These are phyloP conservation scores for Ormyrus rosae DNA, from an alignment of 2,888 invertebrate species.

Conservation along the genomic window DNA sequence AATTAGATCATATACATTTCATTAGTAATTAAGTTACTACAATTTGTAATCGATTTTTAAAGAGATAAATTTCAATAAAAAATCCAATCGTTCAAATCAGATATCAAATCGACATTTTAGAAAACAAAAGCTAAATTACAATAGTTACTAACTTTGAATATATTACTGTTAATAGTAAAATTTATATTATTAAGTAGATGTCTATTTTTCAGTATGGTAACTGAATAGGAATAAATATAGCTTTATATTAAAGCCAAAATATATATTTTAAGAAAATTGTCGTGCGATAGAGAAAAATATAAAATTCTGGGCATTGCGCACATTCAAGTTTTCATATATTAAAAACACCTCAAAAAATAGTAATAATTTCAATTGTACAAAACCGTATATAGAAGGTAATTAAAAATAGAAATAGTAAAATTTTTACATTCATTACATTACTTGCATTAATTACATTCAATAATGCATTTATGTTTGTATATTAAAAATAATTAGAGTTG, in stretches of 20 bases:
- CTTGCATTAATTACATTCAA: background rate
- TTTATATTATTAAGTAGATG: conserved; percentile 15
- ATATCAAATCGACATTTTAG: too few species aligned
- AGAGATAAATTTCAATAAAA: too few species aligned
- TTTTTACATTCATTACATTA: background rate
- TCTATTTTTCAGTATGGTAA: conserved; percentile 11
- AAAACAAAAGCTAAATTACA: too few species aligned
- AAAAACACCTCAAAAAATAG: background rate
- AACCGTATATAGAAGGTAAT: conserved; percentile 8
- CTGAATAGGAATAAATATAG: conserved; percentile 14
- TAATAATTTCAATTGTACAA: conserved; percentile 19
- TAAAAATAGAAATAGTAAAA: background rate
- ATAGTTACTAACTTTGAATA: too few species aligned
- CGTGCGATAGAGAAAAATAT: too few species aligned
- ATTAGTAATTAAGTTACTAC: too few species aligned
- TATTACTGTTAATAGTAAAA: background rate
- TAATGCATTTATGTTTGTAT: conserved; percentile 7
- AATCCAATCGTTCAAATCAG: too few species aligned
- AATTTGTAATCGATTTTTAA: too few species aligned
- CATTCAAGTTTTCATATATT: too few species aligned
- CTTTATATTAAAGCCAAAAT: conserved; percentile 29
- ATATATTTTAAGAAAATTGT: background rate
- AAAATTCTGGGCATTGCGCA: too few species aligned
- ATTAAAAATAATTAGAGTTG: conserved; percentile 1
- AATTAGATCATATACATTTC: too few species aligned